These are phyloP conservation scores for Acleris laterana DNA, from an alignment of 2,888 invertebrate species.

Conservation along the genomic window DNA sequence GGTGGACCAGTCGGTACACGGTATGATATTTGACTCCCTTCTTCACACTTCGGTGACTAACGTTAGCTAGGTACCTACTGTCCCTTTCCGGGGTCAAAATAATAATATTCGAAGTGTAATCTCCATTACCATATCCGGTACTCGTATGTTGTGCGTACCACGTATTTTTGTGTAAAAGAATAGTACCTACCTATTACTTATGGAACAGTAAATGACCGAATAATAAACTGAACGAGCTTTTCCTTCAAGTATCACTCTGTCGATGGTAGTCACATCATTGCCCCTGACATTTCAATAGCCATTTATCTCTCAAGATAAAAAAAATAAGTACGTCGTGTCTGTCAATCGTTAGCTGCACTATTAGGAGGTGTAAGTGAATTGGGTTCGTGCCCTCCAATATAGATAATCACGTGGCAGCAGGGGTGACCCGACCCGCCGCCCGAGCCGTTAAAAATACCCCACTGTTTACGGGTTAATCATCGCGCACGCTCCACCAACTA, in stretches of 20 bases:
- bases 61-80: slow-evolving; percentile 36
- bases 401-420: slow-evolving; percentile 70
- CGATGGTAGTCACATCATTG: slow-evolving; percentile 12
- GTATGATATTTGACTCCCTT: slow-evolving; percentile 50
- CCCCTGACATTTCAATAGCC: slow-evolving; percentile 32
- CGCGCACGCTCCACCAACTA: slow-evolving; percentile 54
- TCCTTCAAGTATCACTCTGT: not conserved
- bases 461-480: slow-evolving; percentile 73
- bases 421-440: slow-evolving; percentile 58
- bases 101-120: slow-evolving; percentile 22
- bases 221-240: too few relatives aligned
- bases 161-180: not conserved
- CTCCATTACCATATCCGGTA: slow-evolving; percentile 19
- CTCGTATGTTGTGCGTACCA: not conserved
- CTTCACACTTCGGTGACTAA: slow-evolving; percentile 53
- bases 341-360: slow-evolving; percentile 67
- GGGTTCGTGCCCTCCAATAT: slow-evolving; percentile 73
- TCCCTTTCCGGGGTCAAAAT: slow-evolving; percentile 51
- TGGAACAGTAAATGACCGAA: too few relatives aligned
- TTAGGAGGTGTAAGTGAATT: slow-evolving; percentile 70
- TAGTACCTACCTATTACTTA: not conserved
- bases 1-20: slow-evolving; percentile 7
- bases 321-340: slow-evolving; percentile 54
- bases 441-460: slow-evolving; percentile 63
- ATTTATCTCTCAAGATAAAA: slow-evolving; percentile 30